These are phyloP conservation scores for Dreissena polymorpha DNA, from an alignment of 1,140 invertebrate species.

Conservation along the genomic window DNA sequence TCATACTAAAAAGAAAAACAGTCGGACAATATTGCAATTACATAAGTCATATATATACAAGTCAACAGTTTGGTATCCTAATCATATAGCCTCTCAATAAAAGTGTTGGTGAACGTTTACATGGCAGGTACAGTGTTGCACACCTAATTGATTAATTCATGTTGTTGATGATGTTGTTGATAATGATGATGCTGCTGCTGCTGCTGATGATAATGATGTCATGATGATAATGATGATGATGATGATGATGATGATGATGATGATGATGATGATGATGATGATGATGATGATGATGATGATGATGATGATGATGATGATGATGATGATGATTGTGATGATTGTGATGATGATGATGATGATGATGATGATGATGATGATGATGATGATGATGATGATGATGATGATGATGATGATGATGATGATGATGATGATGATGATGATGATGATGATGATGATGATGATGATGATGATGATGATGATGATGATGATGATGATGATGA, in stretches of 20 bases:
- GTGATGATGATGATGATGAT: neutral
- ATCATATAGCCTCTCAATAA: too few species aligned
- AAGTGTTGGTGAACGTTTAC: too few species aligned
- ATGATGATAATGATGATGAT: neutral
- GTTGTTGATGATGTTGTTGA: neutral
- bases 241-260: neutral
- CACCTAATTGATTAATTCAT: too few species aligned
- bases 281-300: constrained; percentile 3
- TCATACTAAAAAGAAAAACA: too few species aligned
- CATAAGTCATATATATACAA: neutral
- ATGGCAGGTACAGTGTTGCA: neutral
- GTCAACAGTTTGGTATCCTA: too few species aligned
- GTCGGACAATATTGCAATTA: too few species aligned
- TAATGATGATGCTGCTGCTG: neutral
- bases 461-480: neutral
- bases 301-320: constrained; percentile 2
- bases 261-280: neutral
- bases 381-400: neutral
- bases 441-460: neutral
- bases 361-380: neutral
- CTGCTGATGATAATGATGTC: neutral
- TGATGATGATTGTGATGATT: neutral
- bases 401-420: neutral
- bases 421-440: neutral
- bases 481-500: neutral